Evolutionary conservation across 2,888 invertebrate genomes (phyloP).

Genomic region (Habroteleia sp.): DNA sequence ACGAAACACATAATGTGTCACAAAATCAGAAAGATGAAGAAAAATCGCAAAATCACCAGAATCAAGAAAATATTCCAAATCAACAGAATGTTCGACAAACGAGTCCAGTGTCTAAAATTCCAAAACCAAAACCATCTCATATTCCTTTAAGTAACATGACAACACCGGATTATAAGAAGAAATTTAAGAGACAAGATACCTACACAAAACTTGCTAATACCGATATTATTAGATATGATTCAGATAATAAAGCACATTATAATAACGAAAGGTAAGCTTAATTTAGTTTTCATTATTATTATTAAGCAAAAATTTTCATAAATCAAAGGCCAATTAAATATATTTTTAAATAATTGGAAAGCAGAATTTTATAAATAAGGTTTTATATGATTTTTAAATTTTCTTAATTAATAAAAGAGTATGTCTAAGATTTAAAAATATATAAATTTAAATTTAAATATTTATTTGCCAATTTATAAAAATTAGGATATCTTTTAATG

Average conservation of each 20-base stretch:
- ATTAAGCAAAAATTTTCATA: too few species aligned
- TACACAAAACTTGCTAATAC: slow-evolving; percentile 75
- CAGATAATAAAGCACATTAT: slow-evolving; percentile 76
- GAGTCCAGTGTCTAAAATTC: slow-evolving; percentile 71
- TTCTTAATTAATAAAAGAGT: too few species aligned
- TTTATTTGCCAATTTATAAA: too few species aligned
- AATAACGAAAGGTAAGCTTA: slow-evolving; percentile 66
- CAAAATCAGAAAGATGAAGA: slow-evolving; percentile 29
- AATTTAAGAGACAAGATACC: slow-evolving; percentile 78
- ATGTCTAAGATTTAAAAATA: too few species aligned
- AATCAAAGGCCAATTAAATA: too few species aligned
- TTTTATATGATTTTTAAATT: too few species aligned
- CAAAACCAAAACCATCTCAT: slow-evolving; percentile 75
- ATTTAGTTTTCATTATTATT: too few species aligned
- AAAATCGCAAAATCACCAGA: slow-evolving; percentile 10
- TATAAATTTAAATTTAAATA: too few species aligned
- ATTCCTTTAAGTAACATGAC: slow-evolving; percentile 64
- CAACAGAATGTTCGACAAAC: slow-evolving; percentile 36
- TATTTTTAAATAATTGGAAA: too few species aligned
- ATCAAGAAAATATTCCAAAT: slow-evolving; percentile 6
- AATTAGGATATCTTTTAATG: too few species aligned
- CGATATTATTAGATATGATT: slow-evolving; percentile 73
- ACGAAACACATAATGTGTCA: slow-evolving; percentile 68
- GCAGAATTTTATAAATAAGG: too few species aligned
- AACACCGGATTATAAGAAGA: slow-evolving; percentile 70